phyloP scores from a whole-genome alignment of 2,888 invertebrate species.

The Caenorhabditis imperialis region DNA sequence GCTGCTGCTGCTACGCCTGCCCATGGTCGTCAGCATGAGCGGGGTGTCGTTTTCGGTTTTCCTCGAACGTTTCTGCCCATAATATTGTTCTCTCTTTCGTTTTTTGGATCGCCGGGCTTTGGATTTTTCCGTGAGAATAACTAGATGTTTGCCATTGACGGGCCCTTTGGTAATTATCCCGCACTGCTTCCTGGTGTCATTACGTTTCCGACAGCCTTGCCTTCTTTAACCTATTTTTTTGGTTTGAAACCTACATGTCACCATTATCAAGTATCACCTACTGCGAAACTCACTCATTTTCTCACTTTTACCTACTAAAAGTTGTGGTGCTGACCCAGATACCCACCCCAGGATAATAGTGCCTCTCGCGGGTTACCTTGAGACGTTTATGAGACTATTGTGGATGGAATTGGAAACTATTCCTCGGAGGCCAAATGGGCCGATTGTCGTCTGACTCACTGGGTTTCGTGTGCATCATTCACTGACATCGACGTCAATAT shows the following conservation, averaged over 20 bases:
- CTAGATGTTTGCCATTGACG: too few species aligned
- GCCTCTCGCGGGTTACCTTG: neutral
- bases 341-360: slow-evolving; percentile 28
- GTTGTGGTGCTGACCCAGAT: slow-evolving; percentile 46
- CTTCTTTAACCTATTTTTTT: too few species aligned
- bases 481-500: too few species aligned
- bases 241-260: too few species aligned
- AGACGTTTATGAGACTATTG: slow-evolving; percentile 1
- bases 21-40: slow-evolving; percentile 38
- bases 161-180: too few species aligned
- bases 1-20: too few species aligned
- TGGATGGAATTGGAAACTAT: slow-evolving; percentile 5
- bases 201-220: too few species aligned
- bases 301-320: slow-evolving; percentile 17
- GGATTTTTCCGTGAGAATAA: too few species aligned
- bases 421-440: too few species aligned
- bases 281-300: neutral
- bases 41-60: slow-evolving; percentile 23
- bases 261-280: slow-evolving; percentile 6
- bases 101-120: slow-evolving; percentile 9
- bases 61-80: slow-evolving; percentile 29
- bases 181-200: too few species aligned
- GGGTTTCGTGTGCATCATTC: too few species aligned
- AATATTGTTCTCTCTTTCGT: neutral
- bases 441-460: too few species aligned